phyloP scores from a whole-genome alignment of 1,140 invertebrate species.

The Rhopalosiphum maidis region DNA sequence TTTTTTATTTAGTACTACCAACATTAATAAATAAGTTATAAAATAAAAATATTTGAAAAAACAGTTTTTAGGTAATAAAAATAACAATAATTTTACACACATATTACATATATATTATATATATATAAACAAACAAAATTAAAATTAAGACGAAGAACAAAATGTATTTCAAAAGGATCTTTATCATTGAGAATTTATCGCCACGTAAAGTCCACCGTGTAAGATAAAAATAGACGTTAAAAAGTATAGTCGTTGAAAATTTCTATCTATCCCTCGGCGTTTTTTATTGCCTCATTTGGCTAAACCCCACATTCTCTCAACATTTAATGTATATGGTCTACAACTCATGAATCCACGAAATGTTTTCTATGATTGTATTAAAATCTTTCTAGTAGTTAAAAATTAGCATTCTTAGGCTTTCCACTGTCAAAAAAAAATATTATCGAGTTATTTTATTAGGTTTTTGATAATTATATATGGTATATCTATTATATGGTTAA shows the following conservation, averaged over 20 bases:
- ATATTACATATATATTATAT: too few relatives aligned
- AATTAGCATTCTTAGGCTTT: not conserved
- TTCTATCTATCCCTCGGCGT: not conserved
- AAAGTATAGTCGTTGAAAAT: not conserved
- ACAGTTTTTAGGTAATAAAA: not conserved
- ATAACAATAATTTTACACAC: not conserved
- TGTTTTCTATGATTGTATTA: not conserved
- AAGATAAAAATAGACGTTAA: not conserved
- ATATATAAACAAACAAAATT: not conserved
- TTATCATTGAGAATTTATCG: too few relatives aligned
- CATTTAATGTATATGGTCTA: not conserved
- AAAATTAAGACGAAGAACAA: not conserved
- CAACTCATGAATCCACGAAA: not conserved
- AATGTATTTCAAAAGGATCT: not conserved
- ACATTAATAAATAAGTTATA: not conserved
- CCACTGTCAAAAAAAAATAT: too few relatives aligned
- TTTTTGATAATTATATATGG: not conserved
- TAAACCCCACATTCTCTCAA: not conserved
- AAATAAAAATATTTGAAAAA: not conserved
- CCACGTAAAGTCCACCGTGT: not conserved
- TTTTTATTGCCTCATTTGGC: not conserved
- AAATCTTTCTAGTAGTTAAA: not conserved
- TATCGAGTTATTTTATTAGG: not conserved
- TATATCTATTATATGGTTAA: too few relatives aligned
- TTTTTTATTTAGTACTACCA: not conserved